A percentile compares a stretch with the other conserved stretches of the same genome.
Evolutionary conservation across 1,140 invertebrate species (phyloP).

Genomic region (Caenorhabditis inopinata): DNA sequence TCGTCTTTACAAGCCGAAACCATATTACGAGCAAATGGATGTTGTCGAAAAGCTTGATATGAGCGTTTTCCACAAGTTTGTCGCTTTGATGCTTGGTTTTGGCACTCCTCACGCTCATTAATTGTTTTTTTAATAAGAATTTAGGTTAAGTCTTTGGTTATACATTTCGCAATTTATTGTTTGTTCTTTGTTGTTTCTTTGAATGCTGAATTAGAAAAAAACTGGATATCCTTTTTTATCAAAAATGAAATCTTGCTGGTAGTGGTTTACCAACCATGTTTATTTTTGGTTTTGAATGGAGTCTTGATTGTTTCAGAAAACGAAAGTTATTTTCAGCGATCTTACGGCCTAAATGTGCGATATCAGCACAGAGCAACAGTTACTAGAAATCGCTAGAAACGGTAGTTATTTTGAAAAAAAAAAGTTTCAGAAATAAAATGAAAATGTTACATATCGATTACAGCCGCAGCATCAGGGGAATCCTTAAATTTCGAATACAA

Average conservation of each 20-base stretch:
- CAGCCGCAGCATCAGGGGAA: not conserved
- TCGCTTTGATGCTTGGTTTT: conserved; percentile 48
- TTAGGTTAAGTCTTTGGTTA: not conserved
- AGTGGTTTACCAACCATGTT: too few species aligned
- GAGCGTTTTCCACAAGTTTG: conserved; percentile 58
- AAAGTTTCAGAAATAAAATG: too few species aligned
- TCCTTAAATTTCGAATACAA: conserved; percentile 1
- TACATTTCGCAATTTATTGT: not conserved
- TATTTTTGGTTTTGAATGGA: too few species aligned
- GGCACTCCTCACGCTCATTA: conserved; percentile 9
- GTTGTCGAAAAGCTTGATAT: conserved; percentile 57
- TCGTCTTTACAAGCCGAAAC: conserved; percentile 59
- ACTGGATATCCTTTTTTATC: too few species aligned
- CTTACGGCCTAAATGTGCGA: conserved; percentile 5
- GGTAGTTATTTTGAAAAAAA: not conserved
- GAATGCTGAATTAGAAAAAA: too few species aligned
- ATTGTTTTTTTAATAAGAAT: not conserved
- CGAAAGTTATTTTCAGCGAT: too few species aligned
- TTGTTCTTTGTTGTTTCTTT: too few species aligned
- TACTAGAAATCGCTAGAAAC: not conserved
- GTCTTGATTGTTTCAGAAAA: too few species aligned
- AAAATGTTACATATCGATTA: not conserved
- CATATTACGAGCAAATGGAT: conserved; percentile 56
- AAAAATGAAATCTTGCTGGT: too few species aligned
- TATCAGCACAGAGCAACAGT: not conserved